Base-by-base conservation (phyloP, 1,140 invertebrate species). In the Drosophila nannoptera region DNA sequence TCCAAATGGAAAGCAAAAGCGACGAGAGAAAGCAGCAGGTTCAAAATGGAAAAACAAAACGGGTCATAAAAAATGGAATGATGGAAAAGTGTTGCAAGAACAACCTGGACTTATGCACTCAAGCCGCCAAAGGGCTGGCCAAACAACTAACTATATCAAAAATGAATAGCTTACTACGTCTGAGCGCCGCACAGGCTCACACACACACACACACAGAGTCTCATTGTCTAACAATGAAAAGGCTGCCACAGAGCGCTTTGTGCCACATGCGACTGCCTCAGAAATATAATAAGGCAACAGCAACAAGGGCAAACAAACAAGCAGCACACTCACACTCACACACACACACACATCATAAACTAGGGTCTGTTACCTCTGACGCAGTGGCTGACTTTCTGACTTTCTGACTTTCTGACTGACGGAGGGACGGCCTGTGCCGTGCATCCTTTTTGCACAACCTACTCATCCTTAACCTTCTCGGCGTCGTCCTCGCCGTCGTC, bases 201-300 rank as follows among this genome's bases (percentile, higher is more conserved):
- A n/a, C 36, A 7, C 46, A 0, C 7, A 22, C 22, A 22, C 40
- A 14, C 12, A 42, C 14, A 14, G 5, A 43, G 52, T 49, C 40
- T 29, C 63, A 68, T 68, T 77, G 71, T 77, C 69, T 62, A 71
- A 81, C 78, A 77, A 82, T 82, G 71, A 82, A 77, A 82, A 77
- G 63, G 62, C 65, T 53, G 56, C 60, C 61, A 71, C 61, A 58
- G 64, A 66, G 42, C 60, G 67, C 66, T 77, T 82, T 82, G 78
- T 82, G 77, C 78, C 69, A 9, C 46, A 52, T 70, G 53, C 61
- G 36, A 52, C 43, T 62, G 53, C 52, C 60, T 60, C 52, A 71
- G 74, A 82, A 82, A 82, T 82, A 82, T 82, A 82, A 82, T 82
- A 82, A 82, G 78, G 80, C 78, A 69, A 56, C 73, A 78, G 48